phyloP scores from a whole-genome alignment of 2,113 vertebrate genomes.

The Lucifuga dentata region DNA sequence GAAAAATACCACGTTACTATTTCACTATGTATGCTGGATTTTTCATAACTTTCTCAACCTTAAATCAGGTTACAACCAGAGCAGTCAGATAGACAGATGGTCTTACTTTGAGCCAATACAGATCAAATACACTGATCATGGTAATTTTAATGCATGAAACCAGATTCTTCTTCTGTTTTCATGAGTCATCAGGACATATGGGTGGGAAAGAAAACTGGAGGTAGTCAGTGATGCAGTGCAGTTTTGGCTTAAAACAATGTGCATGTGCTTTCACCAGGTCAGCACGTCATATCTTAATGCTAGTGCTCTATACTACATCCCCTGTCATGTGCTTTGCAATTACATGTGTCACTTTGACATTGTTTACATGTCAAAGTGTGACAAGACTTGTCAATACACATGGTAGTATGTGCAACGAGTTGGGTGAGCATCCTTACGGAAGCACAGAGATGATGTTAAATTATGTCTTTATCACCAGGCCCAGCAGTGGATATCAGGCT shows the following conservation, averaged over 20 bases:
- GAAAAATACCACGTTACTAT: not conserved
- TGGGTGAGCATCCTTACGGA: too few species aligned
- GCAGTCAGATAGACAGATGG: conserved; percentile 14
- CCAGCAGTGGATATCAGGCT: too few species aligned
- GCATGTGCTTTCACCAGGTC: not conserved
- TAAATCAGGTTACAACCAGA: conserved; percentile 22
- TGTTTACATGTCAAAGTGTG: not conserved
- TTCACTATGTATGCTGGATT: conserved; percentile 10
- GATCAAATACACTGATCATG: not conserved
- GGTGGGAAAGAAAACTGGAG: too few species aligned
- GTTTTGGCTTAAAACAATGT: not conserved
- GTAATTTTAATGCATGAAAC: conserved; percentile 22
- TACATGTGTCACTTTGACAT: not conserved
- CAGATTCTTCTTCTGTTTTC: not conserved
- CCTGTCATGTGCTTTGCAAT: not conserved
- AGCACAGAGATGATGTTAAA: too few species aligned
- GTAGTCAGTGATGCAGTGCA: not conserved
- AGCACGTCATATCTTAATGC: not conserved
- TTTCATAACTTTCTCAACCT: not conserved
- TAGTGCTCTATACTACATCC: not conserved
- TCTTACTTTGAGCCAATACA: not conserved
- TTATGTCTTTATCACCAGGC: too few species aligned
- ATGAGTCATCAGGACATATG: too few species aligned
- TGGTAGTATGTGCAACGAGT: too few species aligned
- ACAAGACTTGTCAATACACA: too few species aligned